A percentile compares a stretch with the other conserved stretches of the same genome.
phyloP scores from a whole-genome alignment of 2,113 vertebrate genomes.

The Chamaetylas fuelleborni region DNA sequence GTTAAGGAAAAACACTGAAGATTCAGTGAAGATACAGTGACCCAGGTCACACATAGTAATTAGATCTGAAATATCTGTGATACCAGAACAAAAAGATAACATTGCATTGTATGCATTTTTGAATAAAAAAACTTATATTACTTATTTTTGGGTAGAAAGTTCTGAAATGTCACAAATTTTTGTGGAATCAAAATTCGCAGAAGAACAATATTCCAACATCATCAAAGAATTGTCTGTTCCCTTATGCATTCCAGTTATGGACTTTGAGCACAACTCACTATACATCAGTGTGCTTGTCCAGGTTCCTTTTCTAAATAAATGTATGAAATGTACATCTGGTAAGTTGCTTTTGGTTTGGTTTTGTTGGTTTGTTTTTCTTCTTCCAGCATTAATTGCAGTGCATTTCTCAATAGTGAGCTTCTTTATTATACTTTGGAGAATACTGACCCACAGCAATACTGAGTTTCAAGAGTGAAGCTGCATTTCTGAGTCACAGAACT shows the following conservation, averaged over 20 bases:
- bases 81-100: not conserved
- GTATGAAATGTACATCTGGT: not conserved
- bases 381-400: not conserved
- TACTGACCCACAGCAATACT: not conserved
- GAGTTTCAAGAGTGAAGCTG: not conserved
- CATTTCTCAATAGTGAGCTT: not conserved
- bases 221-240: not conserved
- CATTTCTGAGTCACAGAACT: not conserved
- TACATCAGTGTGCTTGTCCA: not conserved
- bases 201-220: not conserved
- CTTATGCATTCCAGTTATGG: not conserved
- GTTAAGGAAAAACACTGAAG: not conserved
- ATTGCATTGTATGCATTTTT: not conserved
- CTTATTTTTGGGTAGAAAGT: not conserved
- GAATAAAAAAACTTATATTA: not conserved
- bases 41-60: not conserved
- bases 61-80: not conserved
- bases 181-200: not conserved
- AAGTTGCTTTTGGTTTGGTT: not conserved
- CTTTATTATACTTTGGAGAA: not conserved
- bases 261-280: not conserved
- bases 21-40: not conserved
- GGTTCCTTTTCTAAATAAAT: not conserved
- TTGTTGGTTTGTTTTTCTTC: not conserved
- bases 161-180: not conserved